These are phyloP conservation scores for Leptopilina myrica DNA, from an alignment of 2,888 invertebrate genomes.

Conservation along the genomic window DNA sequence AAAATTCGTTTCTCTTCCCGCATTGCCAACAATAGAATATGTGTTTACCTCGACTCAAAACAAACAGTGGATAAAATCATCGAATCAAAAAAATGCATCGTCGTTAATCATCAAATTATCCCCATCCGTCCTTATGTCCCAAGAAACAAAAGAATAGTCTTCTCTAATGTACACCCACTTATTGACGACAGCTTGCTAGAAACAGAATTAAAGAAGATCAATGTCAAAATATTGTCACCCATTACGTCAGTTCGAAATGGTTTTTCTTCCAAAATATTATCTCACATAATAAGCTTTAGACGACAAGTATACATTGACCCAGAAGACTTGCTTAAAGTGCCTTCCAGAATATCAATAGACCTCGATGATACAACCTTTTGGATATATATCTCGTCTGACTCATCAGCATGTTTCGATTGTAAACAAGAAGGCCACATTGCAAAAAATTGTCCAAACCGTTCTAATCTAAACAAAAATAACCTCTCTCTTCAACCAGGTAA, in stretches of 20 bases:
- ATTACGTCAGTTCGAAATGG: slow-evolving; percentile 1
- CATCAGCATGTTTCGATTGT: slow-evolving; percentile 20
- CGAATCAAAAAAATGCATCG: neutral
- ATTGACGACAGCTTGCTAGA: too few species aligned
- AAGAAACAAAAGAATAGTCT: neutral
- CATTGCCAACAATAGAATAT: neutral
- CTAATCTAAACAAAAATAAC: neutral
- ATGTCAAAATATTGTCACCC: neutral
- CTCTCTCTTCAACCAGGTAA: too few species aligned
- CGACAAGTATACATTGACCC: slow-evolving; percentile 6
- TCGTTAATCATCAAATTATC: neutral
- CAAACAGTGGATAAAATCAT: neutral
- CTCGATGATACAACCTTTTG: slow-evolving; percentile 29
- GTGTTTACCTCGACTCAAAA: too few species aligned
- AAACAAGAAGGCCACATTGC: slow-evolving; percentile 42
- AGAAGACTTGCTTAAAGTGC: slow-evolving; percentile 21
- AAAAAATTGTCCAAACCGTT: slow-evolving; percentile 3
- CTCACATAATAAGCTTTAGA: neutral
- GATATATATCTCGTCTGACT: slow-evolving; percentile 23
- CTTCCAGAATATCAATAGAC: slow-evolving; percentile 8
- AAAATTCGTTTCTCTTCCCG: slow-evolving; percentile 16
- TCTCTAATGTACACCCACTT: too few species aligned
- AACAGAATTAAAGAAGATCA: neutral
- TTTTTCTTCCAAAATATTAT: neutral
- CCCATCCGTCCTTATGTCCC: neutral